Conservation (phyloP, 2,797 vertebrate genomes). For the Rhinichthys osculus region DNA sequence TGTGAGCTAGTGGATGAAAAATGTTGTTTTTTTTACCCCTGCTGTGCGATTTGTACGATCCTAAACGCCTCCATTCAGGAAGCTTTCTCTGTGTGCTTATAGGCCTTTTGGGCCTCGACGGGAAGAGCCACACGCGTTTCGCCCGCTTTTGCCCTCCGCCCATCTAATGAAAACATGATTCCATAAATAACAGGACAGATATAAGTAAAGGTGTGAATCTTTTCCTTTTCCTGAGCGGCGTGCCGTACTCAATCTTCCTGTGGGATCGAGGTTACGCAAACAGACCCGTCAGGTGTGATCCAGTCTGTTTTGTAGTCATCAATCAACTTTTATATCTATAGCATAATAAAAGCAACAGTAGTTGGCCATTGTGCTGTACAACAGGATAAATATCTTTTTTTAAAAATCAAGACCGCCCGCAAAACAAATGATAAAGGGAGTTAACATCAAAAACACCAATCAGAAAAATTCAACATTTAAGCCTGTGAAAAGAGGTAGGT, state of each 20-base stretch:
- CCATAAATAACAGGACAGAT: constrained; percentile 31
- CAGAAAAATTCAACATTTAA: too few relatives aligned
- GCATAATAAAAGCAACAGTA: too few relatives aligned
- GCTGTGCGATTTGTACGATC: background rate
- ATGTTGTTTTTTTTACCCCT: background rate
- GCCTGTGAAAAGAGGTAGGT: too few relatives aligned
- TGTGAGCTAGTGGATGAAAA: background rate
- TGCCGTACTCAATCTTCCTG: constrained; percentile 30
- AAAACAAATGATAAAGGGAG: too few relatives aligned
- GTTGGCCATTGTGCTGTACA: too few relatives aligned
- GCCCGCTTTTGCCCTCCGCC: constrained; percentile 21
- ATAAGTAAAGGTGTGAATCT: background rate
- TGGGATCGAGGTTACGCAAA: constrained; percentile 48
- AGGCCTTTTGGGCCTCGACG: constrained; percentile 3
- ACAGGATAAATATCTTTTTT: too few relatives aligned
- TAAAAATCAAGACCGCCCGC: too few relatives aligned
- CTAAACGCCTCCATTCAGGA: constrained; percentile 27
- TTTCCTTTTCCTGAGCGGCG: constrained; percentile 45
- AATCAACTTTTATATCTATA: too few relatives aligned
- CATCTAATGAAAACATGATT: constrained; percentile 25
- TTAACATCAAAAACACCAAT: too few relatives aligned
- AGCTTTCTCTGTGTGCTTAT: background rate
- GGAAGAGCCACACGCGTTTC: constrained; percentile 30
- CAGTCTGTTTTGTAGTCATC: background rate
- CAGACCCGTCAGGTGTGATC: constrained; percentile 36